Conservation (phyloP, 1,140 invertebrate genomes). For the Bombus ignitus region DNA sequence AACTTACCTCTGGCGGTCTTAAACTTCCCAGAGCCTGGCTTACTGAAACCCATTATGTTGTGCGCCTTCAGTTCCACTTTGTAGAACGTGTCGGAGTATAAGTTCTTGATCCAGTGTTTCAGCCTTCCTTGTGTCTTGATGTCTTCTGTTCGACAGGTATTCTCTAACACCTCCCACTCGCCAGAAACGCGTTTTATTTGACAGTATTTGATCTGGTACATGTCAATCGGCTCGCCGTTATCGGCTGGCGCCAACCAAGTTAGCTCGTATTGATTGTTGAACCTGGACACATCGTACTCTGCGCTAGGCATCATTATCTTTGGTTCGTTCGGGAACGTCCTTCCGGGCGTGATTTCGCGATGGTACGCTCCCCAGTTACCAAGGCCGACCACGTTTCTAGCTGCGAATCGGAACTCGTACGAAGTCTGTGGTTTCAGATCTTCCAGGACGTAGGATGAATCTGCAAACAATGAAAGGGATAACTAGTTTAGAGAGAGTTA, state of each 20-base stretch:
- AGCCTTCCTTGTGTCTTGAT: slow-evolving; percentile 85
- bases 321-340: slow-evolving; percentile 84
- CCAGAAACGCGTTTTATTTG: slow-evolving; percentile 84
- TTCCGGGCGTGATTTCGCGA: slow-evolving; percentile 83
- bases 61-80: slow-evolving; percentile 91
- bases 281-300: slow-evolving; percentile 83
- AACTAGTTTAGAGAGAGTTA: not conserved
- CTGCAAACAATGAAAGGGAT: slow-evolving; percentile 68
- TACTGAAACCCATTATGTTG: slow-evolving; percentile 91
- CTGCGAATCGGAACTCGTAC: slow-evolving; percentile 93
- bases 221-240: slow-evolving; percentile 94
- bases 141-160: slow-evolving; percentile 84
- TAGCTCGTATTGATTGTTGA: slow-evolving; percentile 90
- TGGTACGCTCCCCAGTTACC: slow-evolving; percentile 87
- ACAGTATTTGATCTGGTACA: slow-evolving; percentile 91
- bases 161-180: slow-evolving; percentile 85
- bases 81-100: slow-evolving; percentile 91
- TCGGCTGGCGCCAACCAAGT: slow-evolving; percentile 92
- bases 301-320: slow-evolving; percentile 75
- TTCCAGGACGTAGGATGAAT: slow-evolving; percentile 91
- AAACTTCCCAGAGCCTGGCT: slow-evolving; percentile 88
- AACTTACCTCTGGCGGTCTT: slow-evolving; percentile 93
- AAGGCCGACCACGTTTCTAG: slow-evolving; percentile 91
- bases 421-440: slow-evolving; percentile 89
- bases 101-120: slow-evolving; percentile 85